Base-by-base conservation (phyloP, 2,113 vertebrate genomes). In the Psettodes erumei region DNA sequence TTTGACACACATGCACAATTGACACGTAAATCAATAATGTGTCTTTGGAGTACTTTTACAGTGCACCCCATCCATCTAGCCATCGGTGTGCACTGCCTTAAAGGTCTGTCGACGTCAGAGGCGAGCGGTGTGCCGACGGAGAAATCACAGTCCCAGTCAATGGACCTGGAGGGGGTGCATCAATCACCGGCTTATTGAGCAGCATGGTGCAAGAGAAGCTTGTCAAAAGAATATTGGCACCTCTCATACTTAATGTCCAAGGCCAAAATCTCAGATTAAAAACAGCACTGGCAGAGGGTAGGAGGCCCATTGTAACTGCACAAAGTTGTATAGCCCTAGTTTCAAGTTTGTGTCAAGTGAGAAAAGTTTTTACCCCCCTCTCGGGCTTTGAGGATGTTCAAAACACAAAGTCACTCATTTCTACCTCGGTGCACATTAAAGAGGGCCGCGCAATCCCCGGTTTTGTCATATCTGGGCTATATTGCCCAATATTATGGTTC, bases 101-200 rank as follows among this genome's bases (percentile, higher is more conserved):
- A 51, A 82, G 69, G 75, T 77, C 30, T 9, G 66, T 51, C 65
- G 28, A 60, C 53, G 4, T 80, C 81, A 72, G 55, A 66, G 38
- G 45, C 15, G 25, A 59, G 33, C 43, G 5, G 51, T 27, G 59
- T 43, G 53, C 68, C 30, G 28, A 58, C 60, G 27, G 62, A 86
- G 71, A 65, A 84, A 86, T 76, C 75, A 27, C 73, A 72, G 79
- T 6, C 68, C 48, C 2, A 23, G 81, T 83, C 78, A 84, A 81
- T 86, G 73, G 86, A 72, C 62, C 82, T 64, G 43, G 48, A 75
- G 66, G 86, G 54, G 59, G 65, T 27, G 47, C 78, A 86, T 90
- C 88, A 85, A 89, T 90, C 83, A 85, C 68, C 23, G 43, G 50
- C 64, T 74, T 85, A 87, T 86, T 87, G 86, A 75, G 82, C 56